These are phyloP conservation scores for Tauraco erythrolophus DNA, from an alignment of 2,113 vertebrate species.

Conservation along the genomic window DNA sequence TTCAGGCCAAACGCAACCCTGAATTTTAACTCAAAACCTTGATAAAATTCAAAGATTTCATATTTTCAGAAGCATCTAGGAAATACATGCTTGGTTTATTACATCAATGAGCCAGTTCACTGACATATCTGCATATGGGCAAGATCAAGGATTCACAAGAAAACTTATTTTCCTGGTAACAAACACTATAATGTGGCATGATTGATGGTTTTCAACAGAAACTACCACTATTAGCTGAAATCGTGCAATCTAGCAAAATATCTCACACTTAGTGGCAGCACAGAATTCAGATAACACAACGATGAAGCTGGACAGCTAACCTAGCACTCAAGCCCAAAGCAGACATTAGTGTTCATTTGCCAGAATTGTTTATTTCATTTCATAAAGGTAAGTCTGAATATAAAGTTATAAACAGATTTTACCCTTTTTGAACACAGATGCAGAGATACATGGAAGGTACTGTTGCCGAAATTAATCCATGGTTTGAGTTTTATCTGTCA, in stretches of 20 bases:
- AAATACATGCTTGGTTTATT: neutral
- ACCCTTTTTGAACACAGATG: neutral
- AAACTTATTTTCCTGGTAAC: neutral
- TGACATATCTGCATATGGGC: neutral
- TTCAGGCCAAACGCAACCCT: neutral
- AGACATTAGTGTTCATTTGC: neutral
- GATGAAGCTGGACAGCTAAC: neutral
- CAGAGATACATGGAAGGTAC: neutral
- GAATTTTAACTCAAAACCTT: neutral
- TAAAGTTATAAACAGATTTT: neutral
- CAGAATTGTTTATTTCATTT: neutral
- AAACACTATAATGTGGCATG: neutral
- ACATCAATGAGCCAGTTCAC: neutral
- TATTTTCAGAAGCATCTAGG: neutral
- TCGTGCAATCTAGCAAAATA: neutral
- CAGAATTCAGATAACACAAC: neutral
- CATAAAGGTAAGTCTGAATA: neutral
- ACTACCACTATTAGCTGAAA: neutral
- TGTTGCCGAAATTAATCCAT: neutral
- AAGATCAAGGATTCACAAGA: neutral
- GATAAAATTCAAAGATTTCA: neutral
- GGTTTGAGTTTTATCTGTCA: neutral
- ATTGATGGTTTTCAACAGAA: neutral
- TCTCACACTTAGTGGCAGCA: neutral
- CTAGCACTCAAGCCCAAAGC: neutral